These are phyloP conservation scores for Periophthalmodon schlosseri DNA, from an alignment of 2,113 vertebrate genomes.

Conservation along the genomic window DNA sequence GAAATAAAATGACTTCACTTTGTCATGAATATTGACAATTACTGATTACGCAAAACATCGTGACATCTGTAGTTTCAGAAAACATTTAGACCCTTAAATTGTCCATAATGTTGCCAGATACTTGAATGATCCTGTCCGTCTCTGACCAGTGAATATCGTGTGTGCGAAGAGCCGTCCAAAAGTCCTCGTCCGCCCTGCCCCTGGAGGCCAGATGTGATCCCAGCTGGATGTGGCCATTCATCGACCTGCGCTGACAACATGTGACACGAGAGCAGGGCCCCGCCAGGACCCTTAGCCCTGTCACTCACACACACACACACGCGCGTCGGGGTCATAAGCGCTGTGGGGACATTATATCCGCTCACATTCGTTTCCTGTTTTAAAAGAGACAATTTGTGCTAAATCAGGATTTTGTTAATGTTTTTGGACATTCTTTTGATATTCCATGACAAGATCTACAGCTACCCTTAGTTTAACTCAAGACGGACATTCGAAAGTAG, in stretches of 20 bases:
- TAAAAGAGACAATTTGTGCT: too few relatives aligned
- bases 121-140: neutral
- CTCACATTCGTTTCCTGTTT: neutral
- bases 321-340: neutral
- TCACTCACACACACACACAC: conserved; percentile 24
- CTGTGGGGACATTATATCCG: neutral
- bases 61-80: too few relatives aligned
- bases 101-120: neutral
- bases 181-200: conserved; percentile 34
- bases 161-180: conserved; percentile 18
- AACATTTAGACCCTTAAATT: neutral
- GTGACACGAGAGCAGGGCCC: conserved; percentile 42
- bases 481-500: too few relatives aligned
- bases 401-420: neutral
- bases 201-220: conserved; percentile 65
- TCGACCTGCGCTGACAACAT: conserved; percentile 37
- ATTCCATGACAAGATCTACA: too few relatives aligned
- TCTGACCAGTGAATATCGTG: neutral
- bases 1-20: too few relatives aligned
- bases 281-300: conserved; percentile 48
- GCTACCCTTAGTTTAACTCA: too few relatives aligned
- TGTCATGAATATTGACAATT: too few relatives aligned
- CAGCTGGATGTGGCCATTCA: conserved; percentile 55
- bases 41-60: too few relatives aligned
- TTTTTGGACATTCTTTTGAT: too few relatives aligned